phyloP scores from a whole-genome alignment of 2,797 vertebrate genomes.

The Diglossa cyanea region DNA sequence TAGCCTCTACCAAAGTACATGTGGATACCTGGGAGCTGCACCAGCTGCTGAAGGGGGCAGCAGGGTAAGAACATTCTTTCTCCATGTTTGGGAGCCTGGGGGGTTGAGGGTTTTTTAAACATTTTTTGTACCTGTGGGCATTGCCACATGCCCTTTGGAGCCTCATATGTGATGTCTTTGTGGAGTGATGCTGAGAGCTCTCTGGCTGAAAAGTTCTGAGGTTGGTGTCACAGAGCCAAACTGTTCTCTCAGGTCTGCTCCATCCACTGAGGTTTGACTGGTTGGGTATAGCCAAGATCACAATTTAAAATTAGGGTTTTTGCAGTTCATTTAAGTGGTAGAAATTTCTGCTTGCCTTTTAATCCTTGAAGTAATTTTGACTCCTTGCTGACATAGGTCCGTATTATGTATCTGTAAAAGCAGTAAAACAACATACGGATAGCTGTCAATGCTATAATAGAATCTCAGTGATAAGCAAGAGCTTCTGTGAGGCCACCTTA shows the following conservation, averaged over 20 bases:
- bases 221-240: neutral
- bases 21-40: neutral
- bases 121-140: fast-evolving
- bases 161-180: neutral
- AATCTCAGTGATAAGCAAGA: neutral
- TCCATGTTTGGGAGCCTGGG: neutral
- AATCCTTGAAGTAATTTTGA: neutral
- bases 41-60: neutral
- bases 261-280: neutral
- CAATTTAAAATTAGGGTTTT: neutral
- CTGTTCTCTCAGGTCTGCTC: neutral
- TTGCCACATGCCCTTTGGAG: neutral
- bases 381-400: neutral
- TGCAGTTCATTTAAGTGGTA: neutral
- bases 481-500: conserved; percentile 1
- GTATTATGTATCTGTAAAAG: neutral
- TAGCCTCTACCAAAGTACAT: neutral
- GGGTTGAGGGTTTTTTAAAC: neutral
- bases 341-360: neutral
- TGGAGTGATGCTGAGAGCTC: neutral
- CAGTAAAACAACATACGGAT: neutral
- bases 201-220: neutral
- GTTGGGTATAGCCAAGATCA: neutral
- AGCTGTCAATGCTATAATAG: neutral
- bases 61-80: neutral